Evolutionary conservation across 2,797 vertebrate species (phyloP).

Genomic region (Hydrolagus colliei): DNA sequence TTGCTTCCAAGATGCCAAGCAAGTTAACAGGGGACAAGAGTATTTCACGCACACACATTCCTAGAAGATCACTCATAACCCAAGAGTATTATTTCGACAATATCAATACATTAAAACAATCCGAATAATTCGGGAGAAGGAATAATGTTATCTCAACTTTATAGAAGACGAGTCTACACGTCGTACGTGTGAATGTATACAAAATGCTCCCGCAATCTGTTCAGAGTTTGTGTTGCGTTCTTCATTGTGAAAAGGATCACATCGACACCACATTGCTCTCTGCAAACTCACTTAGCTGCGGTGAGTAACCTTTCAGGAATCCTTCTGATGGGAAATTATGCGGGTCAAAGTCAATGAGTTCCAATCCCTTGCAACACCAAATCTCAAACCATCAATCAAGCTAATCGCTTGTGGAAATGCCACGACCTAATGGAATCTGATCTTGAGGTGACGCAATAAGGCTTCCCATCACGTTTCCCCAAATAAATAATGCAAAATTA

Average conservation of each 20-base stretch:
- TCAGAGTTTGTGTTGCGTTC: neutral
- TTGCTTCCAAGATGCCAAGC: neutral
- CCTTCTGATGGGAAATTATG: neutral
- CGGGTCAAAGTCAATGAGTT: slow-evolving; percentile 5
- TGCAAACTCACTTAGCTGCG: neutral
- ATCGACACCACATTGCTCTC: neutral
- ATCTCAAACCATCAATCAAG: neutral
- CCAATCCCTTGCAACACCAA: neutral
- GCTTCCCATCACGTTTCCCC: neutral
- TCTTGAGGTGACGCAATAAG: neutral
- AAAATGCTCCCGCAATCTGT: too few relatives aligned
- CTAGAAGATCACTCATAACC: too few relatives aligned
- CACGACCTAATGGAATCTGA: neutral
- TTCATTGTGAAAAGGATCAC: neutral
- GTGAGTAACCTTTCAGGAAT: neutral
- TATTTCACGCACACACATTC: neutral
- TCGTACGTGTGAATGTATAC: neutral
- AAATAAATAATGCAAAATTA: neutral
- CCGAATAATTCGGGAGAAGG: too few relatives aligned
- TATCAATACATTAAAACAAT: too few relatives aligned
- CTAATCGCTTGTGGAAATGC: neutral
- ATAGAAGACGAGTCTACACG: neutral
- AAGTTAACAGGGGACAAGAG: neutral
- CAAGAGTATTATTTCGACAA: too few relatives aligned
- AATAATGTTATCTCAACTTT: too few relatives aligned